Evolutionary conservation across 2,888 invertebrate genomes (phyloP), one percentile per base, ranked within the genome.

Genomic region (Shargacucullia verbasci): DNA sequence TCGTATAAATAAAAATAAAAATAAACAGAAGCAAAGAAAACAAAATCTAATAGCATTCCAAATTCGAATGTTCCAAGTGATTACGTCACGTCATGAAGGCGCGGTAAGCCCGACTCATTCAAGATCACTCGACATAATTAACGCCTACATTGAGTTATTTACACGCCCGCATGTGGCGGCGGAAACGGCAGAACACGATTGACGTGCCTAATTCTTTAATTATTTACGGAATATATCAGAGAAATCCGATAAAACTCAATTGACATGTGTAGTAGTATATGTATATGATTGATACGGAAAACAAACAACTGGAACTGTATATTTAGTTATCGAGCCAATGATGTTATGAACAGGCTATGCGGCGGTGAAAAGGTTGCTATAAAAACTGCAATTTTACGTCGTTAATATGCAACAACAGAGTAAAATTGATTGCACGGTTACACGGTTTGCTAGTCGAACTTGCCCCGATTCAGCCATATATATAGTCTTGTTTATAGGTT

Each of bases 61-160:
- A 87, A 85, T 87, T 85, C 81, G 75, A 88, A 88, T 81, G 79
- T 78, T 79, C 73, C 76, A 78, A 71, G 77, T 81, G 83, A 87
- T 83, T 83, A 81, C 86, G 85, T 85, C 84, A 81, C 83, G 85
- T 86, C 78, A 79, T 59, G 65, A 68, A 73, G 60, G 68, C 81
- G 71, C 73, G 55, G 64, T 63, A 66, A 65, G 62, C 62, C 75
- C 70, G 61, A 79, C 82, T 81, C 83, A 85, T 85, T 88, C 88
- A 85, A 90, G 88, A 91, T 91, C 90, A 88, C 89, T 90, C 86
- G 80, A 86, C 85, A 84, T 90, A 91, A 91, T 91, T 91, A 90
- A 90, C 84, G 89, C 82, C 79, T 84, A 84, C 87, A 87, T 86
- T 85, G 90, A 89, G 91, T 90, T 92, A 91, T 92, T 92, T 92